Evolutionary conservation across 2,113 vertebrate genomes (phyloP).

Genomic region (Colinus virginianus): DNA sequence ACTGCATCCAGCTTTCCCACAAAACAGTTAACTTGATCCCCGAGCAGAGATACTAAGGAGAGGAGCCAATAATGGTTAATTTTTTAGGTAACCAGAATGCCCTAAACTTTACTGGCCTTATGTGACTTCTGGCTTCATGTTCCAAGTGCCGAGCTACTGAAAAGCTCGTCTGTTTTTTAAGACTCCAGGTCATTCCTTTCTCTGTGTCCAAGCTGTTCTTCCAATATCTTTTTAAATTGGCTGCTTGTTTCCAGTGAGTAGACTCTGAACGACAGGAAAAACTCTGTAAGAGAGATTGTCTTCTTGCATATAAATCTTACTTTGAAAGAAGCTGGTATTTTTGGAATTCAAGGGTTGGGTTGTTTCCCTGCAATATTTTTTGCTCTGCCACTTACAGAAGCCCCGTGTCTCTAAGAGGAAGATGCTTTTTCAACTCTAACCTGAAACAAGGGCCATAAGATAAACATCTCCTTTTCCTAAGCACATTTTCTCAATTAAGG

Average conservation of each 20-base stretch:
- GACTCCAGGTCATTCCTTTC: constrained; percentile 31
- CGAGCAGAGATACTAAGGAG: not conserved
- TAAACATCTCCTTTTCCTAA: not conserved
- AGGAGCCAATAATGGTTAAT: constrained; percentile 18
- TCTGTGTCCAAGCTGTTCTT: constrained; percentile 25
- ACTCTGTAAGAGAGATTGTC: constrained; percentile 42
- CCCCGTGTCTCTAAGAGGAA: not conserved
- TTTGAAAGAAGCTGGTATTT: constrained; percentile 12
- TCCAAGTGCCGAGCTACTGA: constrained; percentile 62
- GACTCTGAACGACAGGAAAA: constrained; percentile 34
- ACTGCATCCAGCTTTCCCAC: constrained; percentile 43
- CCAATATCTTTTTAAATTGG: constrained; percentile 9
- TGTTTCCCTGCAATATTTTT: not conserved
- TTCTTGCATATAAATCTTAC: constrained; percentile 47
- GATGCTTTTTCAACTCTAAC: not conserved
- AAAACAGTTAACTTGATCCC: constrained; percentile 48
- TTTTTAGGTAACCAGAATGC: constrained; percentile 38
- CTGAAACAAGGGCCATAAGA: not conserved
- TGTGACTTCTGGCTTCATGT: not conserved
- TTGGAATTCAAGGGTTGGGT: constrained; percentile 8
- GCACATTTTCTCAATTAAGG: not conserved
- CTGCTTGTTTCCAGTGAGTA: constrained; percentile 35
- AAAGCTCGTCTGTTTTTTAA: constrained; percentile 51
- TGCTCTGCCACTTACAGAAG: constrained; percentile 16
- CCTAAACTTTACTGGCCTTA: constrained; percentile 29